A percentile compares a stretch with the other conserved stretches of the same genome.
Conservation (phyloP, 2,797 vertebrate genomes). For the Sebastes trivittatus region DNA sequence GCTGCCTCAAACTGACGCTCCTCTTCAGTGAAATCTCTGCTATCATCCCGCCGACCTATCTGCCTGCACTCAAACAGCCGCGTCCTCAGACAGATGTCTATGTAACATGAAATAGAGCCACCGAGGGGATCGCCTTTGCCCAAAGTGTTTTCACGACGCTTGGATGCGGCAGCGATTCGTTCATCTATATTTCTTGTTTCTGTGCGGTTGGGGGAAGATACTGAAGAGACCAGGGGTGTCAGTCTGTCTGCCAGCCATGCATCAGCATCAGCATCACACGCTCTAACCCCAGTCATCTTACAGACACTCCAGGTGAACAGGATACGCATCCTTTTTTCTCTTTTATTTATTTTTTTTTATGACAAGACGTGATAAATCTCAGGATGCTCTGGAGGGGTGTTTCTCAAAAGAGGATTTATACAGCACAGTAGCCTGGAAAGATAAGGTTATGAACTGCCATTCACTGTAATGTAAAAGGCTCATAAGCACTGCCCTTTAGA, state of each 20-base stretch:
- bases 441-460: slow-evolving; percentile 64
- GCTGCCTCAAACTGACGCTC: slow-evolving; percentile 15
- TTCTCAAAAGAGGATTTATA: slow-evolving; percentile 60
- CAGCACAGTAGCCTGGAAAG: slow-evolving; percentile 24
- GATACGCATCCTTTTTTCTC: slow-evolving; percentile 17
- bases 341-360: slow-evolving; percentile 32
- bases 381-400: slow-evolving; percentile 27
- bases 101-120: slow-evolving; percentile 55
- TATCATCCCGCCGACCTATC: slow-evolving; percentile 35
- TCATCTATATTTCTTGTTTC: slow-evolving; percentile 43
- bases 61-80: slow-evolving; percentile 41
- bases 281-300: slow-evolving; percentile 56
- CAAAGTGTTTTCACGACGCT: slow-evolving; percentile 35
- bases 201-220: slow-evolving; percentile 42
- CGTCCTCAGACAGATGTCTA: slow-evolving; percentile 46
- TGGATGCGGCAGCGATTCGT: neutral
- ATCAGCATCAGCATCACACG: slow-evolving; percentile 46
- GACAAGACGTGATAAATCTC: slow-evolving; percentile 61
- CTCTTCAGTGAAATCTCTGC: slow-evolving; percentile 41
- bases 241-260: slow-evolving; percentile 52
- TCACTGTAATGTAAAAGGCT: slow-evolving; percentile 48
- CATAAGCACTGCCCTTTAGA: slow-evolving; percentile 15
- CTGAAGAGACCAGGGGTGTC: slow-evolving; percentile 37
- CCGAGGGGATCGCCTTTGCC: slow-evolving; percentile 48
- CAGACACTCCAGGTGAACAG: slow-evolving; percentile 57